Evolutionary conservation across 2,113 vertebrate species (phyloP).

Genomic region (Halcyon malimbica): DNA sequence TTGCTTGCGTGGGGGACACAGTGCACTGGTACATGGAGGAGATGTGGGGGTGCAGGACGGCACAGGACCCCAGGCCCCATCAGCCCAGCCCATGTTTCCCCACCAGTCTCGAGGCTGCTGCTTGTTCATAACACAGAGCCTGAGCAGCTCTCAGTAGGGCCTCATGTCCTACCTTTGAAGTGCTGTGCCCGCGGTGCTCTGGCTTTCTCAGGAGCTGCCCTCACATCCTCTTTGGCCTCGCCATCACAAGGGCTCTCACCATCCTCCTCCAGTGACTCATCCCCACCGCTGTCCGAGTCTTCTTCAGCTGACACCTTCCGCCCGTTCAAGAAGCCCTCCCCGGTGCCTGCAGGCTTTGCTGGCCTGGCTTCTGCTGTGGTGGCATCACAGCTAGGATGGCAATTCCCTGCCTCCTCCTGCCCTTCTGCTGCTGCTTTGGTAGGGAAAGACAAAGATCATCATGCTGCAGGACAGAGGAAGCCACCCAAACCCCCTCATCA

Average conservation of each 20-base stretch:
- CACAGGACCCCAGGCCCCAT: neutral
- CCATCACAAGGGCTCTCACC: neutral
- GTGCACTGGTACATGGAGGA: neutral
- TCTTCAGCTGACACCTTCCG: neutral
- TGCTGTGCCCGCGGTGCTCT: neutral
- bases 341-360: neutral
- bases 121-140: neutral
- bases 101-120: neutral
- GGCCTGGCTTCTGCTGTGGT: neutral
- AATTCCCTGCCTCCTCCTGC: conserved; percentile 8
- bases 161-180: conserved; percentile 57
- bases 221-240: neutral
- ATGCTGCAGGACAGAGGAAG: neutral
- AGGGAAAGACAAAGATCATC: neutral
- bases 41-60: neutral
- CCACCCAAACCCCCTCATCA: neutral
- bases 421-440: neutral
- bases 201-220: neutral
- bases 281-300: neutral
- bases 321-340: neutral
- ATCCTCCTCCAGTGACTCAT: neutral
- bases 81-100: neutral
- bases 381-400: conserved; percentile 15
- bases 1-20: neutral
- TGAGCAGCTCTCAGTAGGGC: accelerated